Evolutionary conservation across 2,797 vertebrate genomes (phyloP).

Genomic region (Diceros bicornis): DNA sequence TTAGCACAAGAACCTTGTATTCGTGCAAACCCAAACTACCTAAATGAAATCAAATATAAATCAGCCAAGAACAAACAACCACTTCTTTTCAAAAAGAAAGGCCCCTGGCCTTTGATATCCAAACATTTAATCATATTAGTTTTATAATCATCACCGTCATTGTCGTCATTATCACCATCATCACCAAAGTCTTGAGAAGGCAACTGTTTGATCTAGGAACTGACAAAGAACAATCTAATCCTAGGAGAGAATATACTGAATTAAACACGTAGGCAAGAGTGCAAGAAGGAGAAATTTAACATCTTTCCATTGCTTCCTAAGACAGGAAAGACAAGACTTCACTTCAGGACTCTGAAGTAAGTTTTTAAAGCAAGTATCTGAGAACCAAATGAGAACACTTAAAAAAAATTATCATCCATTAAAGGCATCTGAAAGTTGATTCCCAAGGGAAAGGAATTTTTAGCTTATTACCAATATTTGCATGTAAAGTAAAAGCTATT

Average conservation of each 20-base stretch:
- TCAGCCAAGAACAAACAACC: background rate
- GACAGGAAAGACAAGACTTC: background rate
- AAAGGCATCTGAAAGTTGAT: background rate
- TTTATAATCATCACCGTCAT: too few relatives aligned
- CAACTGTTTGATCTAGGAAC: background rate
- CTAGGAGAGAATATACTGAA: background rate
- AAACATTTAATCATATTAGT: background rate
- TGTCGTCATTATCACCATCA: background rate
- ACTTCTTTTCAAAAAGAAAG: background rate
- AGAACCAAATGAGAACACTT: background rate
- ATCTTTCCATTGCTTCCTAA: background rate
- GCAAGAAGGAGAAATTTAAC: background rate
- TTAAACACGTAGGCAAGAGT: background rate
- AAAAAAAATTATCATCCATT: background rate
- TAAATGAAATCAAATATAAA: background rate
- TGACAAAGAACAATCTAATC: background rate
- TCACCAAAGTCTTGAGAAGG: background rate
- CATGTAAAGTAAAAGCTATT: constrained; percentile 32
- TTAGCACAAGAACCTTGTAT: background rate
- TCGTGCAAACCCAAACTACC: background rate
- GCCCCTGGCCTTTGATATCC: background rate
- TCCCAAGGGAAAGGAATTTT: constrained; percentile 35
- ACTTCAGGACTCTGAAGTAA: background rate
- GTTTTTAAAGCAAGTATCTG: background rate
- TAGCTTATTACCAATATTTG: constrained; percentile 41